Percentiles rank a stretch among this genome's conserved stretches.
phyloP scores from a whole-genome alignment of 2,888 invertebrate genomes.

The Rotaria macrura region DNA sequence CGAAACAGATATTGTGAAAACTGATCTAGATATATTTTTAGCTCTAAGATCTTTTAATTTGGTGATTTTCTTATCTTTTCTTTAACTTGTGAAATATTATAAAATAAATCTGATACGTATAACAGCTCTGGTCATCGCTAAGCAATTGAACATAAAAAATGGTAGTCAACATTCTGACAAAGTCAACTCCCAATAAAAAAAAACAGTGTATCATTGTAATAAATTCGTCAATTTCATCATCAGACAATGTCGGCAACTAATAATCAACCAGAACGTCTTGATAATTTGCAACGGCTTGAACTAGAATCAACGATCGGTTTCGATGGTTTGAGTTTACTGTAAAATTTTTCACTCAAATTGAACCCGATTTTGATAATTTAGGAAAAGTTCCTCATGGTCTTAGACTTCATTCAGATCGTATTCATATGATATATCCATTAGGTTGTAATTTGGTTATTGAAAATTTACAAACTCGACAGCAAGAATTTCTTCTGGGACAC shows the following conservation, averaged over 20 bases:
- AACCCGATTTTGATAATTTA: constrained; percentile 34
- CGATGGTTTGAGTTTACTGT: constrained; percentile 28
- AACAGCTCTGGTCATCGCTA: not conserved
- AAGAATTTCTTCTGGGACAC: constrained; percentile 48
- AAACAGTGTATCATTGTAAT: not conserved
- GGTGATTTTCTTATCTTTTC: not conserved
- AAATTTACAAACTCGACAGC: constrained; percentile 42
- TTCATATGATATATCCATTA: constrained; percentile 48
- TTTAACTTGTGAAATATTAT: not conserved
- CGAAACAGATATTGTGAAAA: not conserved
- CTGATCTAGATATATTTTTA: not conserved
- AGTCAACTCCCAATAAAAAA: not conserved
- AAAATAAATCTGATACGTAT: not conserved
- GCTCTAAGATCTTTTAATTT: not conserved
- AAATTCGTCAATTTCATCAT: not conserved
- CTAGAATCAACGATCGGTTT: constrained; percentile 35
- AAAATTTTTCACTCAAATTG: not conserved
- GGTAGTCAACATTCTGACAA: not conserved
- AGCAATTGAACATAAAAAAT: not conserved
- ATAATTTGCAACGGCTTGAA: constrained; percentile 29
- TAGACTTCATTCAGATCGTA: constrained; percentile 47
- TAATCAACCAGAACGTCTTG: not conserved
- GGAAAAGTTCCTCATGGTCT: constrained; percentile 44
- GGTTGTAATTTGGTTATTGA: constrained; percentile 50
- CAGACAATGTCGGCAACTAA: not conserved